A percentile compares a stretch with the other conserved stretches of the same genome.
Conservation (phyloP, 2,797 vertebrate species). For the Trachops cirrhosus region DNA sequence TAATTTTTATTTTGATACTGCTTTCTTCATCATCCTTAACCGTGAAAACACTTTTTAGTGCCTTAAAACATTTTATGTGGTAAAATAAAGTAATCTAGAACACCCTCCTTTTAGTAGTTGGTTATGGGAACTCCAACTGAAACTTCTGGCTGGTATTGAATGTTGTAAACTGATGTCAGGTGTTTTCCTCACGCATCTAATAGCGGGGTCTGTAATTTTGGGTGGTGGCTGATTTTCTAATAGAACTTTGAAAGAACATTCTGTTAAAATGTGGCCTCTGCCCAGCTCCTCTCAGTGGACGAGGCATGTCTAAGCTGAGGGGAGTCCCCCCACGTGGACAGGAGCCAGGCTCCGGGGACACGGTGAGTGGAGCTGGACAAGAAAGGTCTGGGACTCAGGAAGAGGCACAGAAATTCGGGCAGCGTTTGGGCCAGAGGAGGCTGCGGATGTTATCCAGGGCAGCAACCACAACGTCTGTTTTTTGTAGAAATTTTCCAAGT, state of each 20-base stretch:
- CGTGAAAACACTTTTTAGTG: neutral
- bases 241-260: slow-evolving; percentile 17
- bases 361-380: neutral
- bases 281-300: slow-evolving; percentile 6
- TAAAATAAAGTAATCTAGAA: neutral
- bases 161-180: neutral
- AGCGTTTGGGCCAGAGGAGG: slow-evolving; percentile 2
- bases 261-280: neutral
- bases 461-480: slow-evolving; percentile 20
- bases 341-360: neutral
- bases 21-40: slow-evolving; percentile 1
- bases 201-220: neutral
- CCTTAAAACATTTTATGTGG: neutral
- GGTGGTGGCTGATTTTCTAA: slow-evolving; percentile 37
- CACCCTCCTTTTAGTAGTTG: neutral
- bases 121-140: neutral
- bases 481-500: slow-evolving; percentile 23
- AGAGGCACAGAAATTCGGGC: neutral
- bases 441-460: slow-evolving; percentile 4
- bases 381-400: slow-evolving; percentile 6
- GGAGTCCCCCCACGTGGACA: neutral
- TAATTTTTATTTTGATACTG: slow-evolving; percentile 21
- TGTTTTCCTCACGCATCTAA: neutral
- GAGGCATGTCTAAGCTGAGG: neutral
- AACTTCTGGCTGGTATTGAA: slow-evolving; percentile 27